Base-by-base conservation (phyloP, 2,113 vertebrate genomes). In the Ceratotherium simum region DNA sequence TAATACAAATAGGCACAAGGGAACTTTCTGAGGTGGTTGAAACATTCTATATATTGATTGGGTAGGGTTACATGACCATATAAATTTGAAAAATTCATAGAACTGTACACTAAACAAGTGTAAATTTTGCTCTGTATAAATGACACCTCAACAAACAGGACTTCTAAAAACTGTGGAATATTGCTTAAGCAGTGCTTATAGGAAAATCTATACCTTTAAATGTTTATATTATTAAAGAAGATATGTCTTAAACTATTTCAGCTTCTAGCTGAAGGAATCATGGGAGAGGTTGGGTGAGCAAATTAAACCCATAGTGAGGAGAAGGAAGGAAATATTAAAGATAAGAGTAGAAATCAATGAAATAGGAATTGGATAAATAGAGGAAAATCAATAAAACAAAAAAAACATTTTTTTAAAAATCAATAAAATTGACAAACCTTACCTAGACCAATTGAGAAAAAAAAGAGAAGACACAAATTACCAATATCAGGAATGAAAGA, bases 301-400 rank as follows among this genome's bases (percentile, higher is more conserved):
- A 89, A 81, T 89, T 62, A 51, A 70, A 87, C 23, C 64, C n/a
- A 78, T 12, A 48, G 12, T 39, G 54, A 25, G 39, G 54, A 72
- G 42, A 72, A 81, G 14, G n/a, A 75, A 82, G 42, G 10, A 14
- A 64, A 75, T 92, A 75, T 39, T 64, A 51, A 75, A 64, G 58
- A 62, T 16, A 92, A 84, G 54, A 73, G 67, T 62, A 92, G 54
- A 92, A 92, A 83, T 92, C 90, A 83, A 29, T 62, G 7, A 79
- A 83, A 73, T 48, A 73, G 33, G 39, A 83, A 72, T 73, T 83
- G 67, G 42, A 62, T 54, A 62, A 73, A 84, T 60, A 75, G 11
- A 92, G 72, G 42, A 73, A 73, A 75, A 84, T 75, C 69, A 64
- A 75, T 75, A 12, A 75, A 92, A 75, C 6, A 23, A 27, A 92